Conservation (phyloP, 2,888 invertebrate species). For the Helicoverpa assulta region DNA sequence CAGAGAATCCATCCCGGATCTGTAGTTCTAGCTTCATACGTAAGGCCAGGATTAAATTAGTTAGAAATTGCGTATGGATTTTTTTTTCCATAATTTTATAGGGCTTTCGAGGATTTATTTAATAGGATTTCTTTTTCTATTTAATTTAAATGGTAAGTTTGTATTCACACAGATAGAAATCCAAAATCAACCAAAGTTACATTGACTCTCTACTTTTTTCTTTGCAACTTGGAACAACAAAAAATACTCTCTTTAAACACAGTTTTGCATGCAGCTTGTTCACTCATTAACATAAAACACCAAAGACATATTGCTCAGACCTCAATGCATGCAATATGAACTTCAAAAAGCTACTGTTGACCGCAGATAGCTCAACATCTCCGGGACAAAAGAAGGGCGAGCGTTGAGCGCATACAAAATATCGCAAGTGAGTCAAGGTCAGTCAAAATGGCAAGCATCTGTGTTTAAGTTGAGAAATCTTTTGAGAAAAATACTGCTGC, state of each 20-base stretch:
- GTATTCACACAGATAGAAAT: background rate
- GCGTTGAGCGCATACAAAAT: slow-evolving; percentile 28
- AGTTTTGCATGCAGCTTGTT: too few species aligned
- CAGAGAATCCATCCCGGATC: too few species aligned
- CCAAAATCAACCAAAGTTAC: background rate
- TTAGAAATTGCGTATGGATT: too few species aligned
- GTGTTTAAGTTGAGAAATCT: slow-evolving; percentile 17
- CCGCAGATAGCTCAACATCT: slow-evolving; percentile 20
- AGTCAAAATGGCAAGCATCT: slow-evolving; percentile 16
- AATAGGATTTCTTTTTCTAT: too few species aligned
- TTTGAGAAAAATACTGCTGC: background rate
- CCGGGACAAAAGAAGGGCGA: slow-evolving; percentile 31
- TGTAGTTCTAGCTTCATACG: too few species aligned
- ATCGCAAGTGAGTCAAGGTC: slow-evolving; percentile 37
- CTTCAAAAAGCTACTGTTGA: slow-evolving; percentile 6
- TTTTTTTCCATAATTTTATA: too few species aligned
- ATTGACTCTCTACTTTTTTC: background rate
- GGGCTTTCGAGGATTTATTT: too few species aligned
- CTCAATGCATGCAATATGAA: background rate
- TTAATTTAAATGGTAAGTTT: too few species aligned
- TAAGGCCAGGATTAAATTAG: background rate
- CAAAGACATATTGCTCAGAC: too few species aligned
- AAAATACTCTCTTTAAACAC: too few species aligned
- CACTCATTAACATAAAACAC: too few species aligned
- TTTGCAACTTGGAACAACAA: background rate